Percentiles rank a stretch among this genome's conserved stretches.
These are phyloP conservation scores for Trachymyrmex cornetzi DNA, from an alignment of 1,140 invertebrate species.

Conservation along the genomic window DNA sequence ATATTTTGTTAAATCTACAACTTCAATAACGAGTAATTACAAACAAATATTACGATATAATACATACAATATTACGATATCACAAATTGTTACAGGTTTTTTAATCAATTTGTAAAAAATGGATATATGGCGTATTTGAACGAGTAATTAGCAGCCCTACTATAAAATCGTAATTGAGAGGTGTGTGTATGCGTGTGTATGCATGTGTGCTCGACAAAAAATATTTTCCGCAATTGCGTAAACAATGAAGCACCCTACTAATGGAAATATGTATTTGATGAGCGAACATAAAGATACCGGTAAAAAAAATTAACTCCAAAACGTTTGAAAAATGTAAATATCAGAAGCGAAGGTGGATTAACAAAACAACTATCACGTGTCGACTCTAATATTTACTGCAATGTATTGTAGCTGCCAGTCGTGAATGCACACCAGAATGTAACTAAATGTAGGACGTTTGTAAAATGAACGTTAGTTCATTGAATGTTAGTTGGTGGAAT, in stretches of 20 bases:
- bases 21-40: not conserved
- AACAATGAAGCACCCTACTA: slow-evolving; percentile 20
- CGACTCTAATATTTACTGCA: slow-evolving; percentile 52
- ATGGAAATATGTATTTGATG: not conserved
- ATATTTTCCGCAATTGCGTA: slow-evolving; percentile 28
- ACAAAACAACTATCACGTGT: slow-evolving; percentile 38
- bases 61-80: slow-evolving; percentile 13
- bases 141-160: not conserved
- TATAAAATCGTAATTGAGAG: slow-evolving; percentile 38
- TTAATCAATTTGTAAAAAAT: slow-evolving; percentile 3
- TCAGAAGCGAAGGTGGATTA: slow-evolving; percentile 1
- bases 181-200: too few species aligned
- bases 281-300: slow-evolving; percentile 13
- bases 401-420: slow-evolving; percentile 5
- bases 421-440: not conserved
- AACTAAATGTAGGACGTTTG: slow-evolving; percentile 52
- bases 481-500: slow-evolving; percentile 69
- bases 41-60: slow-evolving; percentile 32
- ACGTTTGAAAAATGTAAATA: slow-evolving; percentile 42
- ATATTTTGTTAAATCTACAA: not conserved
- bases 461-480: slow-evolving; percentile 35
- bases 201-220: slow-evolving; percentile 11
- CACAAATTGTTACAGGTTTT: slow-evolving; percentile 4
- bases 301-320: slow-evolving; percentile 33
- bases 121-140: slow-evolving; percentile 21